These are phyloP conservation scores for Adineta ricciae DNA, from an alignment of 2,888 invertebrate genomes.

Conservation along the genomic window DNA sequence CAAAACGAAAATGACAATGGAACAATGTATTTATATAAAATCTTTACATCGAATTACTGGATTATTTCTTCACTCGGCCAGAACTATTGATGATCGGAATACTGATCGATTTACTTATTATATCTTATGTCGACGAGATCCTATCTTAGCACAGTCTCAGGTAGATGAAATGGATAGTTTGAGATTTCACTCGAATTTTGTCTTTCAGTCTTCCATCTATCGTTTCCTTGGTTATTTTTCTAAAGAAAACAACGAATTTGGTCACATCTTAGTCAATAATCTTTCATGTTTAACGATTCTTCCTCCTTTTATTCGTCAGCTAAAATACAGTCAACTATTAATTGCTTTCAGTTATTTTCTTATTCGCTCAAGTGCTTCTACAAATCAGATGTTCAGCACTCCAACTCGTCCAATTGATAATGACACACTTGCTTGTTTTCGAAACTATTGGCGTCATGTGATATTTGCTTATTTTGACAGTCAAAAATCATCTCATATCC, in stretches of 20 bases:
- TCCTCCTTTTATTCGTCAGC: not conserved
- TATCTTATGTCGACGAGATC: not conserved
- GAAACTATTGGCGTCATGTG: not conserved
- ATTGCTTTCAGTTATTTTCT: slow-evolving; percentile 19
- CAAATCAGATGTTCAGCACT: not conserved
- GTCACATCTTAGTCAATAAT: not conserved
- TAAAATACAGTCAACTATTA: not conserved
- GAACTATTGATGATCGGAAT: not conserved
- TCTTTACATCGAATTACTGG: not conserved
- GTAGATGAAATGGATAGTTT: not conserved
- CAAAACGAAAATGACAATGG: not conserved
- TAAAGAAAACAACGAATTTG: not conserved
- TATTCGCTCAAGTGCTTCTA: not conserved
- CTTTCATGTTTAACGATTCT: not conserved
- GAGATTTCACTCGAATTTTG: not conserved
- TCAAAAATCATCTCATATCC: not conserved
- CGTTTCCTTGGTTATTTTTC: slow-evolving; percentile 14
- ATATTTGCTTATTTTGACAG: not conserved
- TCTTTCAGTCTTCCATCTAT: not conserved
- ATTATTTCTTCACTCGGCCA: not conserved
- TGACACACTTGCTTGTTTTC: not conserved
- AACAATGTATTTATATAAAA: not conserved
- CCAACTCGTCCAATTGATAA: not conserved
- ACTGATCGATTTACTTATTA: slow-evolving; percentile 4
- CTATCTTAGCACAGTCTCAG: not conserved